Evolutionary conservation across 2,797 vertebrate species (phyloP).

Genomic region (Hoplostethus atlanticus): DNA sequence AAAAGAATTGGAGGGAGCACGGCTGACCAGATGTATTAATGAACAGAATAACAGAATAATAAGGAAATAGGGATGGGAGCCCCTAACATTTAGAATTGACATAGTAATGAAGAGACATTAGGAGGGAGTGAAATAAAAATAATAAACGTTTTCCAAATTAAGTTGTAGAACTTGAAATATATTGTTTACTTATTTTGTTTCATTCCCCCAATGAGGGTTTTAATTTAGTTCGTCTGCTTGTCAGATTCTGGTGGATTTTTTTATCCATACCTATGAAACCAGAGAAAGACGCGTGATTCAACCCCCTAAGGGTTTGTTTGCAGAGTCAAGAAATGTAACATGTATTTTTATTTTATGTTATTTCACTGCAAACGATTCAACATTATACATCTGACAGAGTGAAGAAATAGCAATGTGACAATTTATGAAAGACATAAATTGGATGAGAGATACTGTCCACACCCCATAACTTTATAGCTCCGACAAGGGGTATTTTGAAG

Average conservation of each 20-base stretch:
- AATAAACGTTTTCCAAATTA: background rate
- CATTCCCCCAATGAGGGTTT: too few relatives aligned
- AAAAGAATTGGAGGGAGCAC: background rate
- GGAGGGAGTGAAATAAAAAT: background rate
- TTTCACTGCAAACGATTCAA: too few relatives aligned
- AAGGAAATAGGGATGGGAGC: background rate
- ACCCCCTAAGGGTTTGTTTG: too few relatives aligned
- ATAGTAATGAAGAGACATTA: background rate
- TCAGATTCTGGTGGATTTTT: too few relatives aligned
- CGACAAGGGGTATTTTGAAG: background rate
- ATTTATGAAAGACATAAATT: conserved; percentile 1
- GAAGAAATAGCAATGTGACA: background rate
- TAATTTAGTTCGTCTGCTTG: too few relatives aligned
- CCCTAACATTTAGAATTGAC: background rate
- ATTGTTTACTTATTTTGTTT: background rate
- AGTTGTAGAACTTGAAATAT: background rate
- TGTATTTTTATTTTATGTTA: too few relatives aligned
- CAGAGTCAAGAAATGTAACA: too few relatives aligned
- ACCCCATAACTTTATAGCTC: background rate
- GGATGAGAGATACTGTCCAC: background rate
- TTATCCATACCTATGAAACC: too few relatives aligned
- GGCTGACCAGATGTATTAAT: background rate
- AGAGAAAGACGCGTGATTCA: too few relatives aligned
- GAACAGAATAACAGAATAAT: conserved; percentile 1
- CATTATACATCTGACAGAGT: too few relatives aligned